A percentile compares a stretch with the other conserved stretches of the same genome.
Evolutionary conservation across 1,140 invertebrate species (phyloP).

Genomic region (Cryptotermes secundus): DNA sequence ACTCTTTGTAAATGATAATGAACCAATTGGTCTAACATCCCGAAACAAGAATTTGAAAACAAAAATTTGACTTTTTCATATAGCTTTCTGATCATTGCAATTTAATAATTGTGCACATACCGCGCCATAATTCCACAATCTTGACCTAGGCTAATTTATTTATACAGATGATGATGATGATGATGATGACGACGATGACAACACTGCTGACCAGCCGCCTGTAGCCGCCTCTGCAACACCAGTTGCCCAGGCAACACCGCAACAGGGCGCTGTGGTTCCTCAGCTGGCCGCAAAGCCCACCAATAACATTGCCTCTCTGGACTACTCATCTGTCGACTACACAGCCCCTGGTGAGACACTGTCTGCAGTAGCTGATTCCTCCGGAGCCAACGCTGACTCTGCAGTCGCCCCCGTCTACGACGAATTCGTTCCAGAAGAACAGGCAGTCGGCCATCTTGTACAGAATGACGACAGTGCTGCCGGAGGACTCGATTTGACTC

Average conservation of each 20-base stretch:
- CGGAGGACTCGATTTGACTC: constrained; percentile 15
- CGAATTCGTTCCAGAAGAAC: neutral
- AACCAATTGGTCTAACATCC: neutral
- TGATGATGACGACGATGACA: constrained; percentile 69
- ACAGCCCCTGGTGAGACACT: constrained; percentile 5
- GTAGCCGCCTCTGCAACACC: constrained; percentile 46
- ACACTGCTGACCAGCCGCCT: constrained; percentile 44
- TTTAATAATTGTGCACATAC: too few relatives aligned
- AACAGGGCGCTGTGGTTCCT: constrained; percentile 39
- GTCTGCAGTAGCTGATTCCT: neutral
- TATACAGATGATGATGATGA: constrained; percentile 63
- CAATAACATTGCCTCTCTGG: neutral
- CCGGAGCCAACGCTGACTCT: constrained; percentile 42
- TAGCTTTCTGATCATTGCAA: too few relatives aligned
- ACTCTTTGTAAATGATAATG: too few relatives aligned
- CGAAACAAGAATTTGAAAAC: neutral
- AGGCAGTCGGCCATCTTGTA: constrained; percentile 40
- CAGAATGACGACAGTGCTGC: constrained; percentile 36
- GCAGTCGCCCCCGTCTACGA: constrained; percentile 37
- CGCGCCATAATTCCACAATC: too few relatives aligned
- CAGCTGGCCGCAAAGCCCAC: neutral
- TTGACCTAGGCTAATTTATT: neutral
- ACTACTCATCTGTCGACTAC: constrained; percentile 35
- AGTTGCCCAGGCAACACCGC: constrained; percentile 44
- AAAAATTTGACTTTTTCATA: too few relatives aligned